Evolutionary conservation across 2,113 vertebrate species (phyloP).

Genomic region (Pachycephala philippinensis): DNA sequence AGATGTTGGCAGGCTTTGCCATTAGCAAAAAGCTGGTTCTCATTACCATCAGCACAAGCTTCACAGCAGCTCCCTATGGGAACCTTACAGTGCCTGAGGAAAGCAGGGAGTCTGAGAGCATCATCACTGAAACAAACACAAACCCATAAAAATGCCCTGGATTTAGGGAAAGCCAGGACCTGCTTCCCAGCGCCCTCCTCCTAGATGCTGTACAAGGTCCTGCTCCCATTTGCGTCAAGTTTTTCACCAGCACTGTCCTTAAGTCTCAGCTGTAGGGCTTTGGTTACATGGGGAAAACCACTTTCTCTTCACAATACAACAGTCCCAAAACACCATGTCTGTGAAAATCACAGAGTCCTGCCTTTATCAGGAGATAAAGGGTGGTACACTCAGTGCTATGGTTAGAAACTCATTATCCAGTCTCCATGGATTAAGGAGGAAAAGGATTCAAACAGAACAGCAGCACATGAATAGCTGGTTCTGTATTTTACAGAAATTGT

Average conservation of each 20-base stretch:
- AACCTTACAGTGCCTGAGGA: neutral
- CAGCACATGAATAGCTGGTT: neutral
- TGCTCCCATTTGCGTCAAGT: neutral
- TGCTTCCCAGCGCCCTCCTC: neutral
- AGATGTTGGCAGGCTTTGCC: neutral
- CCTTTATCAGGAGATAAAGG: neutral
- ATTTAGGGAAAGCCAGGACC: neutral
- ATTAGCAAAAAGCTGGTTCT: neutral
- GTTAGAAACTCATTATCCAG: neutral
- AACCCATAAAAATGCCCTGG: neutral
- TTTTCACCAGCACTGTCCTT: neutral
- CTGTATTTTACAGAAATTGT: neutral
- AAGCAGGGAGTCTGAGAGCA: neutral
- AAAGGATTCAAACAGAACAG: neutral
- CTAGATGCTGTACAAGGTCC: neutral
- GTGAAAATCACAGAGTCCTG: neutral
- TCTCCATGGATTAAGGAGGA: neutral
- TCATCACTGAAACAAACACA: neutral
- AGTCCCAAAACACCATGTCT: neutral
- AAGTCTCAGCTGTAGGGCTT: neutral
- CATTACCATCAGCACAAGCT: neutral
- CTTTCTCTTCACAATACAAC: neutral
- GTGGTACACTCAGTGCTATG: neutral
- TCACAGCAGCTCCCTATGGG: neutral
- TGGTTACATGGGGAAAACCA: fast-evolving